Conservation (phyloP, 2,888 invertebrate genomes). For the Cotesia congregata region DNA sequence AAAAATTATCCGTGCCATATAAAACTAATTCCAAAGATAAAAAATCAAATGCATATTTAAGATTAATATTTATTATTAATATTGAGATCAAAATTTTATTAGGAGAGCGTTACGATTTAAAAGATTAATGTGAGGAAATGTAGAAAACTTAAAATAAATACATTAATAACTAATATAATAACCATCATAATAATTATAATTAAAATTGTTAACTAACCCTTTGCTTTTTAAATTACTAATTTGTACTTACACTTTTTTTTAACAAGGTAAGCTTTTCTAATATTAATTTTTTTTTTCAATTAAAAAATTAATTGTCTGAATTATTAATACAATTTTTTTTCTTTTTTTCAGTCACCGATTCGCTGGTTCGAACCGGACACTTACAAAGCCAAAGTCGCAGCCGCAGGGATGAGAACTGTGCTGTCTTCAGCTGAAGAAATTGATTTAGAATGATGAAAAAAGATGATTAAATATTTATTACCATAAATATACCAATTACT, state of each 20-base stretch:
- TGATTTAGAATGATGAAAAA: slow-evolving; percentile 58
- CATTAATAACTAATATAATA: neutral
- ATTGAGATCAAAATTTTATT: neutral
- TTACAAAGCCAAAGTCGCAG: slow-evolving; percentile 66
- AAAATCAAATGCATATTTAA: neutral
- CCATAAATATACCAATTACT: slow-evolving; percentile 5
- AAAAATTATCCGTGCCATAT: neutral
- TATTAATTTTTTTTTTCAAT: no score
- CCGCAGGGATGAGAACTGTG: slow-evolving; percentile 64
- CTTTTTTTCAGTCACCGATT: slow-evolving; percentile 64
- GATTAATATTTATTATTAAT: neutral
- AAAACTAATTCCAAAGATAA: neutral
- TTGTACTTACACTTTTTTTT: no score
- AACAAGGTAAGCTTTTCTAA: no score
- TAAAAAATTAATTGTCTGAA: no score
- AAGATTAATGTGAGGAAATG: neutral
- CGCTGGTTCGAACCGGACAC: slow-evolving; percentile 70
- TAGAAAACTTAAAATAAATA: neutral
- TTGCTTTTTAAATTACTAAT: no score
- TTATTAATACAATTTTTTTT: neutral
- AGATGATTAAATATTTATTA: slow-evolving; percentile 36
- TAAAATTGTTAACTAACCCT: neutral
- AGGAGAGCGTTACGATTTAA: neutral
- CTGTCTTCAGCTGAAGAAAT: slow-evolving; percentile 64
- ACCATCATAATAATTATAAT: neutral